phyloP scores from a whole-genome alignment of 2,888 invertebrate species.

The Neuroscelio doddi region DNA sequence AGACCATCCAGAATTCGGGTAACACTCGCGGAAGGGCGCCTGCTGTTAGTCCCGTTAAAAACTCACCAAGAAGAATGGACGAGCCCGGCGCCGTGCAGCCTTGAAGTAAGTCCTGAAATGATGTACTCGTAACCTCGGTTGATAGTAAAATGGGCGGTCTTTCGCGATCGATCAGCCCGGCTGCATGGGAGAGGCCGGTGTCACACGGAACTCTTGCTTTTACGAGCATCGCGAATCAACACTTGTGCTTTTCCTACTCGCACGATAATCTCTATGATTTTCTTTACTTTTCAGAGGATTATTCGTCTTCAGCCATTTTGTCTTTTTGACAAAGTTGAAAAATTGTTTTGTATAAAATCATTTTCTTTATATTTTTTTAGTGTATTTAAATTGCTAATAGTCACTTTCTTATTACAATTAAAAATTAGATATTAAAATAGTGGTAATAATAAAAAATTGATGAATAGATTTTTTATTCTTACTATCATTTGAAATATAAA shows the following conservation, averaged over 20 bases:
- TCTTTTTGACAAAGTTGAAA: background rate
- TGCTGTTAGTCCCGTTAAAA: background rate
- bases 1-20: background rate
- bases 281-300: background rate
- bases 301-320: background rate
- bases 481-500: no score
- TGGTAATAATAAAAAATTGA: no score
- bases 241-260: no score
- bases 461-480: no score
- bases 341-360: no score
- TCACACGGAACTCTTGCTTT: background rate
- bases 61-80: slow-evolving; percentile 23
- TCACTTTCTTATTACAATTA: no score
- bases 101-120: slow-evolving; percentile 26
- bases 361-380: no score
- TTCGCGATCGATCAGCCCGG: slow-evolving; percentile 40
- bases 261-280: no score
- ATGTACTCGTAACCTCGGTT: slow-evolving; percentile 19
- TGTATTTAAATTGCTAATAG: no score
- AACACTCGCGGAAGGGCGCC: background rate
- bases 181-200: slow-evolving; percentile 39
- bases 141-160: slow-evolving; percentile 17
- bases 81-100: slow-evolving; percentile 8
- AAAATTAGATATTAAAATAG: no score
- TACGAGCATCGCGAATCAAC: background rate